Evolutionary conservation across 2,888 invertebrate species (phyloP), one percentile per base, ranked within the genome.

Genomic region (Sphinx pinastri): DNA sequence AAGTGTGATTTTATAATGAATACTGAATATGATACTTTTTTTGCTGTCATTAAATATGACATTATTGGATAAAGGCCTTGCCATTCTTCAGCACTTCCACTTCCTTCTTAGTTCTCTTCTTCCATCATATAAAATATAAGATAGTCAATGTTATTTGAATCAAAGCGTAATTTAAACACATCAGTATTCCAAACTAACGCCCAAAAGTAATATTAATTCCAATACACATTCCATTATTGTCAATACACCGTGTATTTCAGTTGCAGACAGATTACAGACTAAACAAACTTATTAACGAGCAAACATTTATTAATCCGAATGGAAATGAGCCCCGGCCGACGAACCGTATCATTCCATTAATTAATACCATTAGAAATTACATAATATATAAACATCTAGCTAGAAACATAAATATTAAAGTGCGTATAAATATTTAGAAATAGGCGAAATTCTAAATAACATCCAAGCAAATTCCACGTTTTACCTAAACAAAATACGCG

Each of bases 281-380:
- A 45, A 67, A 67, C 54, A 67, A 67, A 54, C 67, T 67, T 67
- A 51, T 67, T 67, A 38, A 38, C 10, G 14, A 38, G 54, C 51
- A 19, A 49, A 63, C 47, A 16, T 60, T 16, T 63, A 49, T 63
- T 63, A 63, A 63, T 63, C 13, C 49, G 2, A 49, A 63, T 49
- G 25, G 4, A 63, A 49, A 63, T 63, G 13, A 49, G 49, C 49
- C 13, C 45, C 16, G 38, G 6, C 7, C 8, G 54, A 13, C 63
- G 49, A 63, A 13, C 38, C 38, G 67, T 38, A 38, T 16, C 49
- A 67, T 52, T 38, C 3, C 2, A 52, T 13, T 63, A 63, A 63
- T 60, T 47, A 63, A 49, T 63, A 16, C 49, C 63, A 63, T 63
- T 19, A 63, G 49, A 45, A 16, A 63, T 63, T 47, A 63, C 63